phyloP scores from a whole-genome alignment of 2,888 invertebrate genomes.

The Ecliptopera silaceata region DNA sequence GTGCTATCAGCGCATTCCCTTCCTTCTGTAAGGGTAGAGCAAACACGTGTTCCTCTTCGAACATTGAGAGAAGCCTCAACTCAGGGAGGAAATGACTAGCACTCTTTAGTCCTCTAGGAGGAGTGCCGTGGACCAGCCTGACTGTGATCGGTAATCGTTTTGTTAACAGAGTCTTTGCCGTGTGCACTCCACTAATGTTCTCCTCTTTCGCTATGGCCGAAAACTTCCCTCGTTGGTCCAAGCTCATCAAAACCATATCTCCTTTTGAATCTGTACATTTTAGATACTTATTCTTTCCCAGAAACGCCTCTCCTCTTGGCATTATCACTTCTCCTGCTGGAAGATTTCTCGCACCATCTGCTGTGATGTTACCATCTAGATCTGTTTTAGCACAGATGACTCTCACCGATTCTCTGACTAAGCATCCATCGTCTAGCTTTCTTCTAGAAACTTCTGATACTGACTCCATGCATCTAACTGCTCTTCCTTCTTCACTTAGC shows the following conservation, averaged over 20 bases:
- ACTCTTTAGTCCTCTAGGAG: constrained; percentile 92
- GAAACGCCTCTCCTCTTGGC: constrained; percentile 87
- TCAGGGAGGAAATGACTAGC: constrained; percentile 93
- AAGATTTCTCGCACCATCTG: constrained; percentile 88
- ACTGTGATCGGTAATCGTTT: constrained; percentile 97
- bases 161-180: constrained; percentile 92
- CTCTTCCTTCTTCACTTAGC: constrained; percentile 95
- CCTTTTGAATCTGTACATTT: constrained; percentile 94
- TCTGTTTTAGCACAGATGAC: constrained; percentile 86
- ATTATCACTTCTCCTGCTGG: constrained; percentile 93
- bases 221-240: constrained; percentile 95
- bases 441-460: constrained; percentile 92
- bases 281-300: constrained; percentile 90
- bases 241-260: constrained; percentile 90
- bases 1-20: constrained; percentile 89
- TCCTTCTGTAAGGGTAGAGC: constrained; percentile 92
- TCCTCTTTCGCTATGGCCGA: constrained; percentile 96
- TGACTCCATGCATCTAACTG: constrained; percentile 94
- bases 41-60: constrained; percentile 93
- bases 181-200: constrained; percentile 97
- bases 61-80: constrained; percentile 90
- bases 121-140: constrained; percentile 94
- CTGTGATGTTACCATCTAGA: constrained; percentile 84
- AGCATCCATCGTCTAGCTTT: constrained; percentile 88
- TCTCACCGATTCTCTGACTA: constrained; percentile 90